Percentiles rank a stretch among this genome's conserved stretches.
phyloP scores from a whole-genome alignment of 2,113 vertebrate genomes.

The Eptatretus burgeri region DNA sequence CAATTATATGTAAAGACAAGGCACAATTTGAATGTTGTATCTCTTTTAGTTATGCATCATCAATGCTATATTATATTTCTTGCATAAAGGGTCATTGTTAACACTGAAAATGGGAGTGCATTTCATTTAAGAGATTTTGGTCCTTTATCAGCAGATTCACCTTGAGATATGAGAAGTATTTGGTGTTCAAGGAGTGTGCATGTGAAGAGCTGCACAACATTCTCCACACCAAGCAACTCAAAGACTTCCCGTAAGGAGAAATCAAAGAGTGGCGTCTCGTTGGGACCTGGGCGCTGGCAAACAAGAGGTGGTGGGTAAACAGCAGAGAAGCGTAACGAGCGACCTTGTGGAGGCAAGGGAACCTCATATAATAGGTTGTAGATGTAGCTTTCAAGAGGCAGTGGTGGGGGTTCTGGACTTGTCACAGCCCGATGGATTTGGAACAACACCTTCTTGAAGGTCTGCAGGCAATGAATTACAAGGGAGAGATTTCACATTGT shows the following conservation, averaged over 20 bases:
- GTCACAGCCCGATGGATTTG: slow-evolving; percentile 74
- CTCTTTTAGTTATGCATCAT: too few relatives aligned
- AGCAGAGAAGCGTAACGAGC: slow-evolving; percentile 76
- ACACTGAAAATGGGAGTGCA: too few relatives aligned
- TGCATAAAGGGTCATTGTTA: too few relatives aligned
- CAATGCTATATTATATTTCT: too few relatives aligned
- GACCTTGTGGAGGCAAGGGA: slow-evolving; percentile 56
- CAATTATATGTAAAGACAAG: too few relatives aligned
- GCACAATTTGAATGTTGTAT: too few relatives aligned
- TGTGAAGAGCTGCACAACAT: slow-evolving; percentile 79
- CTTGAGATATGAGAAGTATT: slow-evolving; percentile 88
- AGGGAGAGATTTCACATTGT: too few relatives aligned
- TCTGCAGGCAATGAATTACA: slow-evolving; percentile 16
- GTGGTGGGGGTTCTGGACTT: slow-evolving; percentile 55
- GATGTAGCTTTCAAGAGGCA: slow-evolving; percentile 91
- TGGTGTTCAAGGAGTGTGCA: slow-evolving; percentile 90
- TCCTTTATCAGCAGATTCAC: slow-evolving; percentile 28
- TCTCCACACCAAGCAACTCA: slow-evolving; percentile 71
- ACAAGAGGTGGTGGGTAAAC: slow-evolving; percentile 54
- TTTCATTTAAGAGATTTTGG: too few relatives aligned
- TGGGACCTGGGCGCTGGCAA: slow-evolving; percentile 77
- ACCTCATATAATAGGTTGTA: slow-evolving; percentile 93
- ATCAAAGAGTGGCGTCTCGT: slow-evolving; percentile 72
- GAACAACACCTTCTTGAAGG: slow-evolving; percentile 50
- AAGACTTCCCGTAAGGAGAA: slow-evolving; percentile 61